Evolutionary conservation across 2,888 invertebrate genomes (phyloP).

Genomic region (Sinopyrophorus schimmeli): DNA sequence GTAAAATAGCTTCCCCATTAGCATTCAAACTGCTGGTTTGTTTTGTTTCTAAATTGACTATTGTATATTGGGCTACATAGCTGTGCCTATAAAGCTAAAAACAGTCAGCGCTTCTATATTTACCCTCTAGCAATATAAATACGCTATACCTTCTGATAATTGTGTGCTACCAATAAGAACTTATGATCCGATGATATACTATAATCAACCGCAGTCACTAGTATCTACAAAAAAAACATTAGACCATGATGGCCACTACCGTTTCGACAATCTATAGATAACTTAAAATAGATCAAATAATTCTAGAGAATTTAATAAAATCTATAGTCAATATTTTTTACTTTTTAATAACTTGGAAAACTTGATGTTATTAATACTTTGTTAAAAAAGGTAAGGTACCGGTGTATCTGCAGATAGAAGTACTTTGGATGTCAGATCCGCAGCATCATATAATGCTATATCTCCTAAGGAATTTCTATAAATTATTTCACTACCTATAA

Average conservation of each 20-base stretch:
- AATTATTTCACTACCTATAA: slow-evolving; percentile 66
- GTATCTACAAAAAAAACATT: slow-evolving; percentile 47
- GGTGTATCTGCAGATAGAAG: slow-evolving; percentile 49
- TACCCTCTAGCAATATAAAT: slow-evolving; percentile 1
- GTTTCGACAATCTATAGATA: too few relatives aligned
- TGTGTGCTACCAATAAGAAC: slow-evolving; percentile 65
- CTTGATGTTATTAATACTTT: too few relatives aligned
- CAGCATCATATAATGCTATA: slow-evolving; percentile 61
- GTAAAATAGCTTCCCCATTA: slow-evolving; percentile 58
- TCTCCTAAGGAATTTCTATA: slow-evolving; percentile 63
- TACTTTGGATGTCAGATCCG: slow-evolving; percentile 50
- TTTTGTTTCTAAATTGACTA: slow-evolving; percentile 65
- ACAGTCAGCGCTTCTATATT: slow-evolving; percentile 9
- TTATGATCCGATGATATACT: slow-evolving; percentile 68
- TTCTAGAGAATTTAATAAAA: too few relatives aligned
- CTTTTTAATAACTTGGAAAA: too few relatives aligned
- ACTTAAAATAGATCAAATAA: too few relatives aligned
- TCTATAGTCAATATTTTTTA: too few relatives aligned
- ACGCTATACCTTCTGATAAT: slow-evolving; percentile 66
- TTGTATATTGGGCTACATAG: slow-evolving; percentile 73
- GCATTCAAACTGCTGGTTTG: slow-evolving; percentile 51
- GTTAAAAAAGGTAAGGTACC: too few relatives aligned
- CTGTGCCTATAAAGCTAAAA: slow-evolving; percentile 79
- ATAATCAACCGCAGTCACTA: slow-evolving; percentile 57
- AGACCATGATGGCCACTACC: too few relatives aligned